These are phyloP conservation scores for Scolopax bukidnonensis DNA, from an alignment of 2,797 vertebrate species.

Conservation along the genomic window DNA sequence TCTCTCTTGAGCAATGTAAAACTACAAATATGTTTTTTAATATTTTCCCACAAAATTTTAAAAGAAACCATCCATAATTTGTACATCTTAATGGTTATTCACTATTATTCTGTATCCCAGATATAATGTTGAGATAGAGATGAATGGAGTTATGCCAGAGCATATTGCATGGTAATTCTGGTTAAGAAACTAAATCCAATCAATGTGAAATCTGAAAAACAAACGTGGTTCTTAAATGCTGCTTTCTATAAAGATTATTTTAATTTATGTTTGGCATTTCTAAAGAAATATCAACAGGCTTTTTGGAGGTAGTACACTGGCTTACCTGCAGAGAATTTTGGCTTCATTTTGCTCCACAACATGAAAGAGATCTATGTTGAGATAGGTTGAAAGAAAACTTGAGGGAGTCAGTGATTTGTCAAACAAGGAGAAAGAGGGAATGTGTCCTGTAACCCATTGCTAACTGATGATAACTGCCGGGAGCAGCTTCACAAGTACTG, in stretches of 20 bases:
- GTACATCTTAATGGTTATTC: neutral
- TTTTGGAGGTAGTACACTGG: neutral
- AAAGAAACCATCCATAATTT: neutral
- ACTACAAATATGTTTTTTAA: neutral
- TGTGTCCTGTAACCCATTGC: neutral
- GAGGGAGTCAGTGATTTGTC: neutral
- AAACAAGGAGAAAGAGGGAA: neutral
- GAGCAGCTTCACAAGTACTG: neutral
- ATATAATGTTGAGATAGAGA: neutral
- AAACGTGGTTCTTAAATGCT: neutral
- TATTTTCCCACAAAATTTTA: neutral
- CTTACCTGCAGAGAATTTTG: neutral
- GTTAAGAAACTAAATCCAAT: neutral
- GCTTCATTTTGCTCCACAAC: neutral
- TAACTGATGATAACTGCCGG: neutral
- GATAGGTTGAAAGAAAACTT: neutral
- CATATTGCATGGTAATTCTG: neutral
- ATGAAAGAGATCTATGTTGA: neutral
- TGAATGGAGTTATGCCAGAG: neutral
- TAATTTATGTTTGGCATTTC: neutral
- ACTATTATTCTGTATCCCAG: neutral
- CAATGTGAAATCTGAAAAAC: neutral
- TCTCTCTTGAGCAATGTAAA: neutral
- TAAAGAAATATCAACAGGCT: neutral
- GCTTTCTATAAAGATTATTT: neutral